Percentiles rank a stretch among this genome's conserved stretches.
Evolutionary conservation across 2,888 invertebrate species (phyloP).

Genomic region (Chydorus sphaericus): DNA sequence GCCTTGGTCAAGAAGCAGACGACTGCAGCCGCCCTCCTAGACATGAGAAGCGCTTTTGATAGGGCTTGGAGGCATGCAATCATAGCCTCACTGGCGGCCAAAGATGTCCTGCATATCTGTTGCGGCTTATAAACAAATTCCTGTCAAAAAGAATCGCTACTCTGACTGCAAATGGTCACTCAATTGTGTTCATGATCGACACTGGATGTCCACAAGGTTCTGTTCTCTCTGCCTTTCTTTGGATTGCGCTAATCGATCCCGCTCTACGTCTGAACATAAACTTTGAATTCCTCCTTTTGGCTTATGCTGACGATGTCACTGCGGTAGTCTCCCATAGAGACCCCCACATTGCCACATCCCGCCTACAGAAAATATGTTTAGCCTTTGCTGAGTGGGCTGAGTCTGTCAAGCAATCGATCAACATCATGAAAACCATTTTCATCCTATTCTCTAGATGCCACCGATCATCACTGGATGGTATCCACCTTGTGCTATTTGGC

Average conservation of each 20-base stretch:
- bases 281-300: background rate
- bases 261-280: background rate
- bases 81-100: background rate
- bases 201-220: background rate
- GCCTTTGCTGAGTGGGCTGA: background rate
- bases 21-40: background rate
- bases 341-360: background rate
- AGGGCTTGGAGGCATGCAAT: background rate
- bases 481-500: background rate
- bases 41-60: conserved; percentile 5
- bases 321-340: no score
- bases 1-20: background rate
- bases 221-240: conserved; percentile 2
- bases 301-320: background rate
- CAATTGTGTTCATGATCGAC: background rate
- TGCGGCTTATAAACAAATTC: background rate
- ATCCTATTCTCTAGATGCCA: background rate
- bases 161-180: background rate
- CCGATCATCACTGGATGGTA: no score
- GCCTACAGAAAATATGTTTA: background rate
- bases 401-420: no score
- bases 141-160: background rate
- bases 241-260: background rate
- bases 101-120: background rate
- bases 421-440: background rate